Conservation (phyloP, 2,797 vertebrate genomes). For the Sorex maritimensis region DNA sequence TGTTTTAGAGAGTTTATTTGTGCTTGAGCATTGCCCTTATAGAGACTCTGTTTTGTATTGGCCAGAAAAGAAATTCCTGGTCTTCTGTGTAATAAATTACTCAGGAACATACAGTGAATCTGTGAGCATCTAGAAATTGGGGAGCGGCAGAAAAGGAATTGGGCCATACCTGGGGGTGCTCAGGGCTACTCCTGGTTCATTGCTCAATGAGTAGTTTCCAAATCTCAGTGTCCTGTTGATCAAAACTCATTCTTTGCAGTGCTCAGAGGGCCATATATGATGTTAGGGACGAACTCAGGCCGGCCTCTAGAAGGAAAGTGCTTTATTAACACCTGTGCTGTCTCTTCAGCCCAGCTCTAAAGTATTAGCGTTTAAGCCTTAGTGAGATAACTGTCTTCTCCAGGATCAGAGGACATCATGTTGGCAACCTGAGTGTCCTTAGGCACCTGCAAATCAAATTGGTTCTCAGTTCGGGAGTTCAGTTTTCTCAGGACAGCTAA, state of each 20-base stretch:
- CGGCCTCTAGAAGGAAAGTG: too few species aligned
- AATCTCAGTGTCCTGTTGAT: too few species aligned
- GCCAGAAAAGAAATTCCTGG: neutral
- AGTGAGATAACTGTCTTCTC: too few species aligned
- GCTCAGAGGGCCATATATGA: neutral
- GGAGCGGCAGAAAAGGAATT: too few species aligned
- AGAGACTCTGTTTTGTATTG: neutral
- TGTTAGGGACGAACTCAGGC: too few species aligned
- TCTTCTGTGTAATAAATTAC: neutral
- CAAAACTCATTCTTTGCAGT: neutral
- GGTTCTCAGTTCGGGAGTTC: neutral
- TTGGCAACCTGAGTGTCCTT: neutral
- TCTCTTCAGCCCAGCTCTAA: neutral
- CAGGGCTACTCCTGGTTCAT: too few species aligned
- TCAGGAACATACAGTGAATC: neutral
- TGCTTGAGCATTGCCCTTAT: neutral
- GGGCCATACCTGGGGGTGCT: too few species aligned
- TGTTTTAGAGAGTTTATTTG: neutral
- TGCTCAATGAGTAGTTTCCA: too few species aligned
- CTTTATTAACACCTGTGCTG: too few species aligned
- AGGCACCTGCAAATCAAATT: neutral
- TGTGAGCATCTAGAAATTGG: too few species aligned
- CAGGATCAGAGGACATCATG: neutral
- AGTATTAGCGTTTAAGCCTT: too few species aligned
- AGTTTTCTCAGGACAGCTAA: conserved; percentile 24